Base-by-base conservation (phyloP, 2,113 vertebrate species). In the Anoplopoma fimbria region DNA sequence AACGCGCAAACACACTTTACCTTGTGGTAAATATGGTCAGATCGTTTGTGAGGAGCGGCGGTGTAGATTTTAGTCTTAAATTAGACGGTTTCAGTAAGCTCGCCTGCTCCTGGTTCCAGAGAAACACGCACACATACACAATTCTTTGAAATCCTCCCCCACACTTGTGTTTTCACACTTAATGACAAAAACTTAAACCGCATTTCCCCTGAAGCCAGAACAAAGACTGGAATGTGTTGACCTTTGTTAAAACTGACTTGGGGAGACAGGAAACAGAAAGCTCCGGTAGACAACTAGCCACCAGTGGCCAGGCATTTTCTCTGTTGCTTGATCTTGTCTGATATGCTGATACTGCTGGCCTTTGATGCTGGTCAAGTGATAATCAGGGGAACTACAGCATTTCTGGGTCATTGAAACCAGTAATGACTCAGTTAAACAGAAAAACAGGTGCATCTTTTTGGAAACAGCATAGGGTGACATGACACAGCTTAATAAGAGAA, bases 71-170 rank as follows among this genome's bases (percentile, higher is more conserved):
- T 14, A 57, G 69, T 81, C 77, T 83, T 45, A 63, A 75, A 65
- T 73, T 61, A 79, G 69, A 65, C 4, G 6, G 25, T 91, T 84
- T 90, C 88, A 60, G 82, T 77, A 81, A 85, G 69, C 15, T 62
- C 58, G 34, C 5, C 45, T 62, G 82, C 81, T 90, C 83, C 75
- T 83, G 75, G 86, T 94, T 94, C 90, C 86, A 92, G 76, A 91
- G 91, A 94, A 93, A 86, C 36, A 63, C 13, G 5, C 34, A 61
- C 55, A 69, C 69, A 75, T 53, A 76, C 75, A 29, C 75, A 79
- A 9, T 93, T 93, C 90, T 91, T 42, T 91, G 92, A 92, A 94
- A 86, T 86, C 91, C 93, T 91, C 92, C 92, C 88, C 81, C 92
- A 79, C 90, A 83, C 85, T 87, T 77, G n/a, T 86, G 90, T 91